Evolutionary conservation across 1,140 invertebrate genomes (phyloP).

Genomic region (Caenorhabditis briggsae): DNA sequence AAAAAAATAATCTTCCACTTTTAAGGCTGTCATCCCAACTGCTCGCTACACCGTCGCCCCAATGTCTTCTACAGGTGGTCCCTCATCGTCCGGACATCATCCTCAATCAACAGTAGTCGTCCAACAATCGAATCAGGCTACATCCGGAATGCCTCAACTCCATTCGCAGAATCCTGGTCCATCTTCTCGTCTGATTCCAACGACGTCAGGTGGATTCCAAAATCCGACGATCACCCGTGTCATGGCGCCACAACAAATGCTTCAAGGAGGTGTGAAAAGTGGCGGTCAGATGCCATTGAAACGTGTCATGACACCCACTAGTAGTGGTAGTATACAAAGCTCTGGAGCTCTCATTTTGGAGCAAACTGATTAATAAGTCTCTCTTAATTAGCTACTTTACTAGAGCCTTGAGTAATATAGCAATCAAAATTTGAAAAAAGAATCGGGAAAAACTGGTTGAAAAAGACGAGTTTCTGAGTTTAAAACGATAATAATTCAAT

Average conservation of each 20-base stretch:
- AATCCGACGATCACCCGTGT: neutral
- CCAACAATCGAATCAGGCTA: neutral
- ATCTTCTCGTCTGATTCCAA: neutral
- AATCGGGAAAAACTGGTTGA: neutral
- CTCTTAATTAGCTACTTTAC: neutral
- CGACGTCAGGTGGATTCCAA: neutral
- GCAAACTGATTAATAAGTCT: neutral
- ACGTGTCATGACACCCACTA: neutral
- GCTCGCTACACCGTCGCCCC: neutral
- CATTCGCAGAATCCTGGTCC: neutral
- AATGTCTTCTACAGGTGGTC: neutral
- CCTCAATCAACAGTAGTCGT: neutral
- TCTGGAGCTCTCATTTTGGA: neutral
- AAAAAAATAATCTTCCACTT: neutral
- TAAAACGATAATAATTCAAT: too few species aligned
- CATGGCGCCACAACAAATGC: neutral
- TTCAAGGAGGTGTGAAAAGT: neutral
- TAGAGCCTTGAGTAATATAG: neutral
- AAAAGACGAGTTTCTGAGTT: too few species aligned
- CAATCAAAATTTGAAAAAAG: too few species aligned
- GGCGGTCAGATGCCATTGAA: neutral
- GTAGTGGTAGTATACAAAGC: neutral
- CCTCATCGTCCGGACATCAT: neutral
- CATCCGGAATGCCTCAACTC: constrained; percentile 16
- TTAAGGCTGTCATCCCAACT: neutral